Percentiles rank a stretch among this genome's conserved stretches.
Conservation (phyloP, 2,888 invertebrate genomes). For the Pristionchus entomophagus region DNA sequence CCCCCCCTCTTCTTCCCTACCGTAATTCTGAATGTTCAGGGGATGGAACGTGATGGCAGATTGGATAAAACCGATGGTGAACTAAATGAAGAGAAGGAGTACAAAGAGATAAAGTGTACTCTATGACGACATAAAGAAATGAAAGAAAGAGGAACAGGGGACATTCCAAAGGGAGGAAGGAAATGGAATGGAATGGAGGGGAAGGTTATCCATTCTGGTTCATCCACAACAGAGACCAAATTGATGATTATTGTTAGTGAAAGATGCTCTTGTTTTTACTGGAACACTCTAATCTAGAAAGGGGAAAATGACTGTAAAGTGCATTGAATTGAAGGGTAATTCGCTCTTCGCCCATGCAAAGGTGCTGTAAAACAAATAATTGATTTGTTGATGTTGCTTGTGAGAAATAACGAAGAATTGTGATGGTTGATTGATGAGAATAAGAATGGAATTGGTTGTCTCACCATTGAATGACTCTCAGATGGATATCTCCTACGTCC, state of each 20-base stretch:
- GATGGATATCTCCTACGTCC: not conserved
- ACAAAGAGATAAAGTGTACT: constrained; percentile 39
- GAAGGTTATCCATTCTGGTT: constrained; percentile 17
- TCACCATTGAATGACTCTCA: not conserved
- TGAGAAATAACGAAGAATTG: not conserved
- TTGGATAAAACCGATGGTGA: not conserved
- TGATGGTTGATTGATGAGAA: not conserved
- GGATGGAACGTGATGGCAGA: not conserved
- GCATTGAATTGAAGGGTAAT: constrained; percentile 1
- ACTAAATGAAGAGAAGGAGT: constrained; percentile 1
- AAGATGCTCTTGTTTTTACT: not conserved
- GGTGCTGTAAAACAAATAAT: not conserved
- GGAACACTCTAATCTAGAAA: not conserved
- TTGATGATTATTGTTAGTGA: constrained; percentile 2
- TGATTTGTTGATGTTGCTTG: constrained; percentile 6
- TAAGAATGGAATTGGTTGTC: too few relatives aligned
- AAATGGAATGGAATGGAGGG: not conserved
- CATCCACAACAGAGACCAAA: not conserved
- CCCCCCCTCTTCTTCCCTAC: too few relatives aligned
- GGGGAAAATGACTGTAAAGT: not conserved
- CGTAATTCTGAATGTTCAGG: not conserved
- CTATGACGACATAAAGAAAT: constrained; percentile 31
- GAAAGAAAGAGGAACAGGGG: not conserved
- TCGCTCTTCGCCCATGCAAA: not conserved
- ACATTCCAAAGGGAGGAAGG: not conserved